These are phyloP conservation scores for Dolichotis patagonum DNA, from an alignment of 2,113 vertebrate species.

Conservation along the genomic window DNA sequence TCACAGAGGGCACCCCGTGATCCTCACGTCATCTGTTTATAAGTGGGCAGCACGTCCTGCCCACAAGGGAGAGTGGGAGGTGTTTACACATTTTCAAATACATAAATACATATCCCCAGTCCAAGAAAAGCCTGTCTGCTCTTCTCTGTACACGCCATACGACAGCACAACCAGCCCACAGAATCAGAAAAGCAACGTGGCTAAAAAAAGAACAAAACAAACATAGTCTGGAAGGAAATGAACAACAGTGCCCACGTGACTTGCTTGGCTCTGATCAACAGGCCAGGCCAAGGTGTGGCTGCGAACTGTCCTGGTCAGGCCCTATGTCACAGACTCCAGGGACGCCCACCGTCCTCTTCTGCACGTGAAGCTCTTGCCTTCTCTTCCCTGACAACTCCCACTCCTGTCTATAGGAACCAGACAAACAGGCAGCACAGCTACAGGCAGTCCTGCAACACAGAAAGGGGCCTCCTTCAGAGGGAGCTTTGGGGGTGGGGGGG, in stretches of 20 bases:
- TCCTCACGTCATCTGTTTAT: too few species aligned
- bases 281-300: not conserved
- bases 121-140: not conserved
- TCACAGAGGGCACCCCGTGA: rapidly evolving
- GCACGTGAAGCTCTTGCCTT: rapidly evolving
- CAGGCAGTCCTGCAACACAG: rapidly evolving
- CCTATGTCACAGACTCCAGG: rapidly evolving
- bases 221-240: not conserved
- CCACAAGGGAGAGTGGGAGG: not conserved
- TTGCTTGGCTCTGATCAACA: rapidly evolving
- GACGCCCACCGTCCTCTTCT: not conserved
- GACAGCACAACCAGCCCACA: not conserved
- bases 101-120: not conserved
- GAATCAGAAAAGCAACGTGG: not conserved
- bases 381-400: not conserved
- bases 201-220: not conserved
- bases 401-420: rapidly evolving
- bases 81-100: not conserved
- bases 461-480: not conserved
- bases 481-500: too few species aligned
- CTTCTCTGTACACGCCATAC: not conserved
- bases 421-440: not conserved
- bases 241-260: rapidly evolving
- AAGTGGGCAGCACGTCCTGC: not conserved
- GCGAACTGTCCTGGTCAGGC: rapidly evolving